Evolutionary conservation across 2,888 invertebrate genomes (phyloP), one percentile per base, ranked within the genome.

Genomic region (Pammene fasciana): DNA sequence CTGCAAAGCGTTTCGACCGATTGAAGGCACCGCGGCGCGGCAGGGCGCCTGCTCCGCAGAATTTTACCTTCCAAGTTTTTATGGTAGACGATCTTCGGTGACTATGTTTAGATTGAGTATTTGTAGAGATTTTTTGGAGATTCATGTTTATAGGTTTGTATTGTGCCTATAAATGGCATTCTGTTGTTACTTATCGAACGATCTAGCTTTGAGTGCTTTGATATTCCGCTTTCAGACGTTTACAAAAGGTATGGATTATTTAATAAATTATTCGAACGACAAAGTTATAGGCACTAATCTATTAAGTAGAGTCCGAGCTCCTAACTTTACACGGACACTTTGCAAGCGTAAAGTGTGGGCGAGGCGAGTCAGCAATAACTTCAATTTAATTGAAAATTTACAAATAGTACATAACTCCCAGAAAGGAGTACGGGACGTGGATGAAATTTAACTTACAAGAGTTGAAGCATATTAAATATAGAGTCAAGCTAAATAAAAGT

Each of bases 31-130:
- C 90, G 91, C 87, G 75, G 73, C 90, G 71, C 92, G 74, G 75
- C 89, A 76, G 92, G 92, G 89, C 75, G 90, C 83, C 87, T 75
- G 81, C 72, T 89, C 85, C 85, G 87, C 88, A 85, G 88, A 90
- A 89, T 86, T 86, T 82, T 86, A 83, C 85, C 86, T 86, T 86
- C 82, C 82, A 75, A 67, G 68, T 81, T 81, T 86, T 86, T 87
- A 76, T 75, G 73, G 72, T 74, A 74, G 71, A 75, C 26, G 72
- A 67, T 70, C 72, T 62, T 62, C n/a, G 50, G 41, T 62, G 64
- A 65, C 59, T 65, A 65, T 70, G 52, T 68, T 64, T 56, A 52
- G 67, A 72, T 60, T 41, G 43, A 41, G 36, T 57, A 57, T 54
- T 38, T 26, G 26, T 26, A 26, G 26, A 26, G 26, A n/a, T n/a